Evolutionary conservation across 2,797 vertebrate species (phyloP).

Genomic region (Cichlasoma orientale): DNA sequence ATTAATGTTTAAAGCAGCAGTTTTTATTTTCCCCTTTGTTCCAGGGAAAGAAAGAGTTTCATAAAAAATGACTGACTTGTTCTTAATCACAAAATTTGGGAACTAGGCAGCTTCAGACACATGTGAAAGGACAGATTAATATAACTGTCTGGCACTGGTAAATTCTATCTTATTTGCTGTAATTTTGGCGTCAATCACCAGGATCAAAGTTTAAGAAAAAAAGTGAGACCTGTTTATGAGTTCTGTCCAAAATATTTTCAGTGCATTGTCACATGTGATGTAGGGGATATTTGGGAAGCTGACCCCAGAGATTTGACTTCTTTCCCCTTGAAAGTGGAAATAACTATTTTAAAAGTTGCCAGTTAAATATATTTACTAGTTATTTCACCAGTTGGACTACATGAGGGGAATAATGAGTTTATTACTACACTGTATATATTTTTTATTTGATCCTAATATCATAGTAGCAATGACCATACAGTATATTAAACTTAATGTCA

Average conservation of each 20-base stretch:
- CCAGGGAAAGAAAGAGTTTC: background rate
- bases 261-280: background rate
- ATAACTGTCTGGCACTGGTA: background rate
- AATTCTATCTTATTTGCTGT: background rate
- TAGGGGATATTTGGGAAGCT: background rate
- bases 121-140: background rate
- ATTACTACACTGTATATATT: background rate
- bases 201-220: background rate
- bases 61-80: no score
- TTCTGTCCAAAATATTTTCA: background rate
- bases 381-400: background rate
- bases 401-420: background rate
- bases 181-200: background rate
- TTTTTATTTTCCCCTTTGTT: background rate
- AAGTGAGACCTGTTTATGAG: background rate
- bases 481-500: no score
- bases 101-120: no score
- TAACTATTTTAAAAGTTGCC: background rate
- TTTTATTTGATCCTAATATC: background rate
- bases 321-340: background rate
- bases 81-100: no score
- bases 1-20: background rate
- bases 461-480: no score
- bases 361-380: background rate
- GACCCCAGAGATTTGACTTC: background rate